Percentiles rank a stretch among this genome's conserved stretches.
phyloP scores from a whole-genome alignment of 2,113 vertebrate genomes.

The Rhinichthys klamathensis region DNA sequence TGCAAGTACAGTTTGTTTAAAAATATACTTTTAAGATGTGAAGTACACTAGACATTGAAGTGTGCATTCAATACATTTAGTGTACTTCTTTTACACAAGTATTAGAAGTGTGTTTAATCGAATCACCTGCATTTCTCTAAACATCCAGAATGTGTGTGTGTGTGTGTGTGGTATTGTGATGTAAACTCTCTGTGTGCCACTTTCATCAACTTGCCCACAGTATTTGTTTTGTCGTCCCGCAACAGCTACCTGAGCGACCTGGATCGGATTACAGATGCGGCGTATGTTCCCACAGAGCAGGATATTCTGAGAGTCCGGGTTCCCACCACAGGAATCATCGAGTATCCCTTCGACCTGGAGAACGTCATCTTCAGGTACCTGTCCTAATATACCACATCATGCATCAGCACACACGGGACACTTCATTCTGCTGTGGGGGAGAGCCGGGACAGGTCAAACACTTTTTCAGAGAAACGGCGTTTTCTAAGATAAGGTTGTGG shows the following conservation, averaged over 20 bases:
- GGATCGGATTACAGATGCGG: conserved; percentile 67
- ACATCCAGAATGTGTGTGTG: not conserved
- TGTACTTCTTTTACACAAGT: not conserved
- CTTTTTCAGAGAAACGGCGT: no score
- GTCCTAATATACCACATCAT: not conserved
- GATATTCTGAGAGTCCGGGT: conserved; percentile 75
- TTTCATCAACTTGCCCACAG: not conserved
- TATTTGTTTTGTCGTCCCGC: not conserved
- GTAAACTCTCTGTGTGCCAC: not conserved
- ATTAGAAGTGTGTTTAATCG: not conserved
- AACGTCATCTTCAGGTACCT: conserved; percentile 97
- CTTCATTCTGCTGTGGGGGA: no score
- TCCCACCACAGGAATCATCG: conserved; percentile 80
- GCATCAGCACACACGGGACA: not conserved
- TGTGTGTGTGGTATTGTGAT: not conserved
- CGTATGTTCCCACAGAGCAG: conserved; percentile 67
- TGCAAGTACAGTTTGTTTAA: not conserved
- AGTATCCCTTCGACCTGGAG: conserved; percentile 96
- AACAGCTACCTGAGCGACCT: conserved; percentile 71
- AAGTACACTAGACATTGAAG: not conserved
- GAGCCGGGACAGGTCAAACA: no score
- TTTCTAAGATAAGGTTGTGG: no score
- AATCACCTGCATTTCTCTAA: not conserved
- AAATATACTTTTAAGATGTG: not conserved
- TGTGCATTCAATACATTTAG: not conserved